phyloP scores from a whole-genome alignment of 2,113 vertebrate genomes.

The Rhegmatorhina hoffmannsi region DNA sequence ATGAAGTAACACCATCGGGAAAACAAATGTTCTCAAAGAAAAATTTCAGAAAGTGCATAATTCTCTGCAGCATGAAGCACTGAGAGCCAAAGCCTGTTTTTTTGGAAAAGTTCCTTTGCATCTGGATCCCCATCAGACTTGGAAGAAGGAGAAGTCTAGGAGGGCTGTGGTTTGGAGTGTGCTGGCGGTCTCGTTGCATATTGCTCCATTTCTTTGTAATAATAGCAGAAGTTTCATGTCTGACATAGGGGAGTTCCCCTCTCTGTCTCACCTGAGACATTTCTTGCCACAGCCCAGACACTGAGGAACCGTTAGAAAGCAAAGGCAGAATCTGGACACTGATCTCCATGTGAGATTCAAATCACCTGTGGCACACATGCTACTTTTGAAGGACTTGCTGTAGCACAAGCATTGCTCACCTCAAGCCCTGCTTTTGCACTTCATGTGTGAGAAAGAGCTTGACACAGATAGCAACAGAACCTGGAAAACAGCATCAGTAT shows the following conservation, averaged over 20 bases:
- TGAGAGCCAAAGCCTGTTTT: slow-evolving; percentile 53
- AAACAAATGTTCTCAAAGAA: slow-evolving; percentile 70
- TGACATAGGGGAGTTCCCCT: not conserved
- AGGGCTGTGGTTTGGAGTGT: slow-evolving; percentile 65
- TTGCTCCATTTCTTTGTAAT: slow-evolving; percentile 28
- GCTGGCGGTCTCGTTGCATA: slow-evolving; percentile 16
- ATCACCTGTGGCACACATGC: not conserved
- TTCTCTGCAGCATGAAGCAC: slow-evolving; percentile 57
- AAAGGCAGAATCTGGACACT: not conserved
- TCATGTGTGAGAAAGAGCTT: not conserved
- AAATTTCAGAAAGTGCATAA: slow-evolving; percentile 38
- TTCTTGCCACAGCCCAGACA: not conserved
- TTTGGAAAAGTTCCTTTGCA: slow-evolving; percentile 68
- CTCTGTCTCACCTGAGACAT: not conserved
- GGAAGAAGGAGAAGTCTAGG: slow-evolving; percentile 57
- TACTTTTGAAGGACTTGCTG: not conserved
- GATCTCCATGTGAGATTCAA: not conserved
- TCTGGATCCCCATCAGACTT: slow-evolving; percentile 67
- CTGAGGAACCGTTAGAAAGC: not conserved
- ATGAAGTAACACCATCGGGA: slow-evolving; percentile 65
- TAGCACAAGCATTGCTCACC: not conserved
- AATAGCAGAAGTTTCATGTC: slow-evolving; percentile 43
- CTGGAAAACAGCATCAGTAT: not conserved
- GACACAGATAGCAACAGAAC: not conserved
- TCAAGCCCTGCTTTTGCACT: not conserved